Conservation (phyloP, 2,797 vertebrate genomes). For the Esox masquinongy region DNA sequence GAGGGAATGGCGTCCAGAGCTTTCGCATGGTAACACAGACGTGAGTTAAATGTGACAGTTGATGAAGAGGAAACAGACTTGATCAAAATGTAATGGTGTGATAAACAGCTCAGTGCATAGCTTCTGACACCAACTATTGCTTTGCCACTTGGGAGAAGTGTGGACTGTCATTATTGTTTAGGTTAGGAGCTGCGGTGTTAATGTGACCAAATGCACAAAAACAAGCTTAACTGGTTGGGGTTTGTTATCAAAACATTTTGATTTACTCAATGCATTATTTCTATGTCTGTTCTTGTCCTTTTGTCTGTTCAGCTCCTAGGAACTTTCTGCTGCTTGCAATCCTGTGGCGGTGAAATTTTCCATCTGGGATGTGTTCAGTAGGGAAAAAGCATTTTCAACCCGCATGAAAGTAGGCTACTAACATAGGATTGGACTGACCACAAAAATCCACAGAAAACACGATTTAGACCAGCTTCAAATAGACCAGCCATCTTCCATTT, state of each 20-base stretch:
- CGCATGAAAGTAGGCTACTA: background rate
- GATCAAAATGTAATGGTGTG: constrained; percentile 63
- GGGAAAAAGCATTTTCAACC: background rate
- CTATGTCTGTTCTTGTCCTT: background rate
- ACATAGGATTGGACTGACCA: background rate
- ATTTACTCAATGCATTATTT: background rate
- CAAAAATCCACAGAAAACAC: background rate
- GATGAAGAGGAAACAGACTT: constrained; percentile 65
- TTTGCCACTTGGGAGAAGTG: constrained; percentile 58
- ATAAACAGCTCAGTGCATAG: constrained; percentile 66
- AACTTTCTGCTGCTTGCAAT: background rate
- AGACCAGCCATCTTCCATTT: too few relatives aligned
- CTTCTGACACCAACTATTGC: constrained; percentile 59
- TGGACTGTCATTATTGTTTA: constrained; percentile 62
- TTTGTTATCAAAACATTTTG: background rate
- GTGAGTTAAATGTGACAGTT: constrained; percentile 62
- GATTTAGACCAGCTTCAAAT: background rate
- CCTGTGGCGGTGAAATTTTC: background rate
- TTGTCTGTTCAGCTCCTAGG: constrained; percentile 33
- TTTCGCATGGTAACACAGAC: constrained; percentile 37
- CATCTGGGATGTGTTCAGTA: background rate
- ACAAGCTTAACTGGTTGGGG: background rate
- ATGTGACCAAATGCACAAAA: constrained; percentile 16
- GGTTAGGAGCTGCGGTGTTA: constrained; percentile 44
- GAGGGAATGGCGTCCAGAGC: constrained; percentile 17